A percentile compares a stretch with the other conserved stretches of the same genome.
These are phyloP conservation scores for Drosophila miranda DNA, from an alignment of 1,140 invertebrate species.

Conservation along the genomic window DNA sequence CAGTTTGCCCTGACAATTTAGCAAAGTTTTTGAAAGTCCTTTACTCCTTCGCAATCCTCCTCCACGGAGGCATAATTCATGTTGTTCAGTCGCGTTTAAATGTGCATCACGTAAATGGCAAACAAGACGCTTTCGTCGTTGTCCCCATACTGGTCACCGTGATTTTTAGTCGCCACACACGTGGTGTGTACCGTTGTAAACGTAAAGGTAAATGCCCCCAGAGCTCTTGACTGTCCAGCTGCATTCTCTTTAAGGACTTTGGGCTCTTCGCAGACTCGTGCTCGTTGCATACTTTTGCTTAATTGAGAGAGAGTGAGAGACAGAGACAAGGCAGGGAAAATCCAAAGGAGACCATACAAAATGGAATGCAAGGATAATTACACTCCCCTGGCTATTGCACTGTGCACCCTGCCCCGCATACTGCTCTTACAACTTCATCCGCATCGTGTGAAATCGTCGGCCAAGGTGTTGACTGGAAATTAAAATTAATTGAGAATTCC, in stretches of 20 bases:
- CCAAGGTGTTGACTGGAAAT: slow-evolving; percentile 73
- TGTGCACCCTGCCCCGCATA: not conserved
- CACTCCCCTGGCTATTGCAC: slow-evolving; percentile 31
- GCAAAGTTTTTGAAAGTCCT: slow-evolving; percentile 59
- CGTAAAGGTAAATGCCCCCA: slow-evolving; percentile 9
- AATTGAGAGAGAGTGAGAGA: slow-evolving; percentile 23
- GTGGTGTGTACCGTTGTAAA: too few species aligned
- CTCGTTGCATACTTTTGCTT: slow-evolving; percentile 50
- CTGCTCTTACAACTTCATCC: slow-evolving; percentile 4
- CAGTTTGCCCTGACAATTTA: slow-evolving; percentile 69
- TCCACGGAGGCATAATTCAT: slow-evolving; percentile 64
- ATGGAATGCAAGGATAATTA: slow-evolving; percentile 69
- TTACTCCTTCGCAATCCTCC: not conserved
- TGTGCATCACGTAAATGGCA: slow-evolving; percentile 75
- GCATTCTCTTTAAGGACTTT: slow-evolving; percentile 11
- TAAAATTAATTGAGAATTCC: slow-evolving; percentile 75
- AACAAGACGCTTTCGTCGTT: slow-evolving; percentile 59
- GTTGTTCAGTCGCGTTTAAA: slow-evolving; percentile 69
- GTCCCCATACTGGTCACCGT: slow-evolving; percentile 29
- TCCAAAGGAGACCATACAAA: slow-evolving; percentile 25
- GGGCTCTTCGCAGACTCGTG: not conserved
- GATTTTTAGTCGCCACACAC: slow-evolving; percentile 53
- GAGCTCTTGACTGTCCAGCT: slow-evolving; percentile 17
- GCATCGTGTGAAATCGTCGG: slow-evolving; percentile 51
- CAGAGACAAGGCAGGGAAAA: slow-evolving; percentile 3